phyloP scores from a whole-genome alignment of 2,888 invertebrate species.

The Drosophila pseudotakahashii region DNA sequence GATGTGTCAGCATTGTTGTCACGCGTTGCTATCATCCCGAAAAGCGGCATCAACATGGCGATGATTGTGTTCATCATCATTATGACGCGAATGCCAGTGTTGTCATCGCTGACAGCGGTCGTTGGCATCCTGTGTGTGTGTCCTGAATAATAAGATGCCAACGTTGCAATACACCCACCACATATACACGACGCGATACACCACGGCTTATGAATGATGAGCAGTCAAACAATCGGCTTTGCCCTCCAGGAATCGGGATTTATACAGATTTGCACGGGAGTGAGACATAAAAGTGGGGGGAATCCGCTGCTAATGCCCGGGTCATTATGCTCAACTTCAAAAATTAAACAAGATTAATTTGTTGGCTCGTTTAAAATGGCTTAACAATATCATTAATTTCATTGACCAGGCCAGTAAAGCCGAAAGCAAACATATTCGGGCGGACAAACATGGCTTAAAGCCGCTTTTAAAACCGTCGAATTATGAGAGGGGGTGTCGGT shows the following conservation, averaged over 20 bases:
- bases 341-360: slow-evolving; percentile 71
- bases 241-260: slow-evolving; percentile 32
- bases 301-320: slow-evolving; percentile 29
- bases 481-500: slow-evolving; percentile 8
- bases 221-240: slow-evolving; percentile 64
- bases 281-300: slow-evolving; percentile 7
- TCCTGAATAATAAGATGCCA: slow-evolving; percentile 65
- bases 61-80: slow-evolving; percentile 25
- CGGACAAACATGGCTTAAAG: slow-evolving; percentile 33
- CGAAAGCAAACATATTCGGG: slow-evolving; percentile 28
- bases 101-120: slow-evolving; percentile 57
- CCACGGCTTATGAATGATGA: slow-evolving; percentile 64
- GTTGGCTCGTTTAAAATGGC: slow-evolving; percentile 57
- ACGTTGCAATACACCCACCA: slow-evolving; percentile 58
- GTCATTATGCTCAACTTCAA: slow-evolving; percentile 36
- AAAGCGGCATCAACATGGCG: slow-evolving; percentile 24
- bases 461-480: slow-evolving; percentile 21
- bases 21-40: slow-evolving; percentile 60
- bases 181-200: slow-evolving; percentile 8
- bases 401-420: slow-evolving; percentile 12
- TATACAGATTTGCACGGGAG: slow-evolving; percentile 22
- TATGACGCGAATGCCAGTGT: slow-evolving; percentile 11
- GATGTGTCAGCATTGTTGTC: slow-evolving; percentile 75
- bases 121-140: slow-evolving; percentile 52
- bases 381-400: slow-evolving; percentile 67